Evolutionary conservation across 2,797 vertebrate species (phyloP), one percentile per base, ranked within the genome.

Genomic region (Trachurus trachurus): DNA sequence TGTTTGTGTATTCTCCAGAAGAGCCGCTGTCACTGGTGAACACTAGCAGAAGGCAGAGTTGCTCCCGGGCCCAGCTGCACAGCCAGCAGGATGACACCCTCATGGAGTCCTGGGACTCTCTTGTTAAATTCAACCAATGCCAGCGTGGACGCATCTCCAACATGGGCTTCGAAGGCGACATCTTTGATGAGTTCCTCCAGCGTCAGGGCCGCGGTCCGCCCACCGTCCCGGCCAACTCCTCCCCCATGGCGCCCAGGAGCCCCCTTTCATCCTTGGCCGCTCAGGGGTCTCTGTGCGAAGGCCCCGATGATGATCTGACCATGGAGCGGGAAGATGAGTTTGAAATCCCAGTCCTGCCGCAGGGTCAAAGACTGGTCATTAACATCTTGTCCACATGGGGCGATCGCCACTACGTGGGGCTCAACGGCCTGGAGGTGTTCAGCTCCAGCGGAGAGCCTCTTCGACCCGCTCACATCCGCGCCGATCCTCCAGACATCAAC

Each of bases 361-460:
- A 88, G 0, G 98, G 98, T 6, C 96, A 95, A 78, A 95, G 88
- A 76, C 88, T 99, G 85, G 89, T 96, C 58, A 92, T 99, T 29
- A 93, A 96, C 87, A 97, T 99, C 89, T 77, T 78, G 60, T 97
- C 98, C 34, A 99, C 98, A 0, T 99, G 98, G 98, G 98, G 98
- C 5, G 98, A 99, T 91, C 95, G 97, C 2, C 97, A 98, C 89
- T 99, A 99, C 0, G 97, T 99, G 1, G 98, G 98, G 59, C 97
- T 99, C 17, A 99, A 99, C 0, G 97, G 98, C 31, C 94, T 99
- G 49, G 97, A 99, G 88, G 94, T 99, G 37, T 99, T 99, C 88
- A 96, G 96, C 70, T 96, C 97, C 68, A 95, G 92, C 9, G 98
- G 98, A 1, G 94, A 97, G 42, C 98, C 97, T 0, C 90, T 99